Base-by-base conservation (phyloP, 2,113 vertebrate genomes). In the Blennius ocellaris region DNA sequence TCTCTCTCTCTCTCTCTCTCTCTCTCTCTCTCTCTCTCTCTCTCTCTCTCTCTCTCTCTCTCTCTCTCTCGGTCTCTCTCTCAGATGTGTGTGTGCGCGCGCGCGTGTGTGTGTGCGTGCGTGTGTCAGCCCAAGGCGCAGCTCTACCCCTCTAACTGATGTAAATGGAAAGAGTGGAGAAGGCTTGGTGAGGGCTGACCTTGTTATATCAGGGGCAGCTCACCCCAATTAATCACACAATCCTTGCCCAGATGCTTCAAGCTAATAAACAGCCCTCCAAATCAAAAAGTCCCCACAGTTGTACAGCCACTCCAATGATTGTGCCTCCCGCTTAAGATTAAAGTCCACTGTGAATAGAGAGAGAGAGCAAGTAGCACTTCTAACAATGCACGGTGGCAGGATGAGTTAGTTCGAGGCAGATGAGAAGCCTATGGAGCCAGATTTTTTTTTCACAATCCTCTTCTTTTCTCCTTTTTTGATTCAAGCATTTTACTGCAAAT, bases 201-300 rank as follows among this genome's bases (percentile, higher is more conserved):
- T 95, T 95, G 92, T 95, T 95, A 93, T 94, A 91, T 89, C 90
- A 86, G 89, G 93, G 93, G 90, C 45, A 50, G 78, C 93, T 97
- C 93, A 96, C 95, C 95, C 94, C 96, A 96, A 95, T 97, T 97
- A 96, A 96, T 96, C 95, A 96, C 93, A 94, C 83, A 91, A 95
- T 95, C 90, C 94, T 91, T 90, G 87, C 79, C 89, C 92, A 96
- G 93, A 95, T 93, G 93, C 94, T 94, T 91, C 83, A 93, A 94
- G 94, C 94, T 95, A 96, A 95, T 96, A 94, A 94, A 94, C 89
- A 91, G 89, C 76, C 86, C 89, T 83, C 81, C 60, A 81, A 93
- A 91, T 71, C 83, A 89, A 87, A 78, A 93, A 87, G 87, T 91
- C 88, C 83, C 70, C 5, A 11, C 80, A 87, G 83, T 90, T 81